These are phyloP conservation scores for Ornithorhynchus anatinus DNA, from an alignment of 2,113 vertebrate genomes.

Conservation along the genomic window DNA sequence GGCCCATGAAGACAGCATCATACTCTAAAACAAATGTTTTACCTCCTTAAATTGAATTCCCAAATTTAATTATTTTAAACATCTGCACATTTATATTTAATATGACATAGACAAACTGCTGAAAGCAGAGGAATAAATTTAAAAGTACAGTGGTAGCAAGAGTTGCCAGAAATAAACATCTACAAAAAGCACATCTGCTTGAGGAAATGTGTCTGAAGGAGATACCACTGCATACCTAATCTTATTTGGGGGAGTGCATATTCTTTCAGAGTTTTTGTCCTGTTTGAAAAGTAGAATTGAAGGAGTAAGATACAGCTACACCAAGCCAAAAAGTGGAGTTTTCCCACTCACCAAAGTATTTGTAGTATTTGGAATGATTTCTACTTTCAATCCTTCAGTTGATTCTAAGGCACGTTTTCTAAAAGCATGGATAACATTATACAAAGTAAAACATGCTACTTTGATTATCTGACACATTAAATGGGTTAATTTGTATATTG, in stretches of 20 bases:
- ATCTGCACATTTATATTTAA: background rate
- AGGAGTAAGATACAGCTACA: background rate
- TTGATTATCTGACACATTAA: constrained; percentile 35
- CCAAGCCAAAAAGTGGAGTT: background rate
- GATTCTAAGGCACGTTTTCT: background rate
- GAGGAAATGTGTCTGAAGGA: background rate
- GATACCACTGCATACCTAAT: background rate
- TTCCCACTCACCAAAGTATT: background rate
- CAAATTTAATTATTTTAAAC: background rate
- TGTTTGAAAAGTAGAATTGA: background rate
- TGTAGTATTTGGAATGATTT: background rate
- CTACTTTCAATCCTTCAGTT: background rate
- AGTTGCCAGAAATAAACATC: too few relatives aligned
- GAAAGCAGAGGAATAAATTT: background rate
- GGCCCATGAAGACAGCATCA: background rate
- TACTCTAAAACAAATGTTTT: background rate
- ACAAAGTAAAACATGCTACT: background rate
- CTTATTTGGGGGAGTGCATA: background rate
- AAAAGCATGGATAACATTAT: background rate
- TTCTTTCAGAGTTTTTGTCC: background rate
- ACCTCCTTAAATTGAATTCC: fast-evolving
- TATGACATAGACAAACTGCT: background rate
- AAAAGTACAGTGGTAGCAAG: background rate
- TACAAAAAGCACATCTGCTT: background rate
- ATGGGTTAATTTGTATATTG: constrained; percentile 46